phyloP scores from a whole-genome alignment of 2,113 vertebrate species.

The Hydrolagus affinis region DNA sequence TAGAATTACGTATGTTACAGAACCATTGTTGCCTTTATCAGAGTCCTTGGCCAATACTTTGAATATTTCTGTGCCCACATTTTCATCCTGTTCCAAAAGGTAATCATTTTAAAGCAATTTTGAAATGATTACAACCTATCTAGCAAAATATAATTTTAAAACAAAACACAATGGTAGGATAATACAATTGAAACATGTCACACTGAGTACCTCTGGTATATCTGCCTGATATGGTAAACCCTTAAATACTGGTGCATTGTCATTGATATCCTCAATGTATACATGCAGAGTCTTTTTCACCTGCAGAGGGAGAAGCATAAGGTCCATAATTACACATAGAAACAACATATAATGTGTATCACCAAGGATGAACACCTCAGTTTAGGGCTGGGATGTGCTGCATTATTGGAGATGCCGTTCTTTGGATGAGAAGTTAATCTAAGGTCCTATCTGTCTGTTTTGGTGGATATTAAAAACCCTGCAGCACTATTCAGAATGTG shows the following conservation, averaged over 20 bases:
- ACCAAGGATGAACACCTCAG: no score
- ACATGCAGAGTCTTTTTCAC: conserved; percentile 26
- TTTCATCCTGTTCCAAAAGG: conserved; percentile 28
- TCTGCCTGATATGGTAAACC: conserved; percentile 21
- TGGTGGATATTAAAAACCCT: no score
- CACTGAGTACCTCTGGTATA: conserved; percentile 12
- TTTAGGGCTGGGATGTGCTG: no score
- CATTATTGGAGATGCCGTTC: no score
- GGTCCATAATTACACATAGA: background rate
- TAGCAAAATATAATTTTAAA: conserved; percentile 15
- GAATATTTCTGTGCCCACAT: conserved; percentile 10
- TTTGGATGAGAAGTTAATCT: no score
- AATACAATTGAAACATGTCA: background rate
- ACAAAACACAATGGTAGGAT: background rate
- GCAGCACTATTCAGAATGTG: no score
- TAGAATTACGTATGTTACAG: conserved; percentile 10
- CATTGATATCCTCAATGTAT: conserved; percentile 18
- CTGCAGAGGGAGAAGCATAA: background rate
- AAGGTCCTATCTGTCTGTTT: no score
- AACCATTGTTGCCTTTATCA: conserved; percentile 25
- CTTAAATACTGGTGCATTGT: conserved; percentile 24
- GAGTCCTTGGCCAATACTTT: conserved; percentile 3
- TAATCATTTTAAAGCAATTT: conserved; percentile 6
- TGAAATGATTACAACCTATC: conserved; percentile 11
- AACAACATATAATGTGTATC: background rate